These are phyloP conservation scores for Mamestra brassicae DNA, from an alignment of 2,888 invertebrate genomes.

Conservation along the genomic window DNA sequence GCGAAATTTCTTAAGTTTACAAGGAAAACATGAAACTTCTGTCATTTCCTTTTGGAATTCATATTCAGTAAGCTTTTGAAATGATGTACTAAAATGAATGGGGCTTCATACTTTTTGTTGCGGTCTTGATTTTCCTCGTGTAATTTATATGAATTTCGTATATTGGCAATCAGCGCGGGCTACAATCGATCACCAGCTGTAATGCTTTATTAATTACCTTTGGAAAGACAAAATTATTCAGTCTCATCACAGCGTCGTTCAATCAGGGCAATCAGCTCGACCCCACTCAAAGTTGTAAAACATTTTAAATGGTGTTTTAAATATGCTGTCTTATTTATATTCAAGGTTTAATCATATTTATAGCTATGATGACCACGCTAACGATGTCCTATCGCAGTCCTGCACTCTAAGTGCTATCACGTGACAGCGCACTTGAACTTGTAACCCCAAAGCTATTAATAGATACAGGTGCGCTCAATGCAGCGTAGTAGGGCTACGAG, in stretches of 20 bases:
- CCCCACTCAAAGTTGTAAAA: slow-evolving; percentile 14
- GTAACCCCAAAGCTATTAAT: slow-evolving; percentile 58
- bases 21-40: slow-evolving; percentile 82
- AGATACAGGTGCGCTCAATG: slow-evolving; percentile 51
- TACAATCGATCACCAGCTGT: slow-evolving; percentile 19
- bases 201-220: slow-evolving; percentile 50
- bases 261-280: slow-evolving; percentile 18
- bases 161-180: slow-evolving; percentile 24
- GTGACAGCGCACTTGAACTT: slow-evolving; percentile 52
- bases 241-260: slow-evolving; percentile 25
- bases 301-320: slow-evolving; percentile 7
- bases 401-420: slow-evolving; percentile 39
- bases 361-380: slow-evolving; percentile 9
- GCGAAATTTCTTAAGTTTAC: slow-evolving; percentile 77
- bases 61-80: slow-evolving; percentile 64
- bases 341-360: slow-evolving; percentile 3
- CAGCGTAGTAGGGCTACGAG: slow-evolving; percentile 32
- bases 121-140: slow-evolving; percentile 21
- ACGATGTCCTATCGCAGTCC: slow-evolving; percentile 10
- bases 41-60: slow-evolving; percentile 75
- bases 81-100: slow-evolving; percentile 52
- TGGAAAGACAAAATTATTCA: slow-evolving; percentile 26
- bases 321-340: not conserved
- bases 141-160: slow-evolving; percentile 29
- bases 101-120: slow-evolving; percentile 27